Base-by-base conservation (phyloP, 2,113 vertebrate species). In the Myotis lucifugus region DNA sequence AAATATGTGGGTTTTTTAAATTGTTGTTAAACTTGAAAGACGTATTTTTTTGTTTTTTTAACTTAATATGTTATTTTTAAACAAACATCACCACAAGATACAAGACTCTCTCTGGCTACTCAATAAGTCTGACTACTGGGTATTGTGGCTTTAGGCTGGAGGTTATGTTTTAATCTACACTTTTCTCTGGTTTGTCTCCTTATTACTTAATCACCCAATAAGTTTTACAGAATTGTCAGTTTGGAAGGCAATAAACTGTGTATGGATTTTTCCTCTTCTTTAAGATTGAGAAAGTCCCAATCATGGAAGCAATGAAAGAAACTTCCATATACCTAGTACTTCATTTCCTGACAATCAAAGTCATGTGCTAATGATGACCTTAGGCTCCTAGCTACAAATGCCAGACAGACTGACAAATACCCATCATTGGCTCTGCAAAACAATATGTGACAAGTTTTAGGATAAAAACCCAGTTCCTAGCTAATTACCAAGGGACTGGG, bases 311-410 rank as follows among this genome's bases (percentile, higher is more conserved):
- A 94, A 91, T 94, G 86, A 85, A 96, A 96, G 91, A 96, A 78
- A 85, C 37, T 83, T 93, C 90, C 70, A 95, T 92, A 89, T 18
- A 89, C 88, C 82, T 90, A 74, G 83, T 52, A 92, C 93, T 97
- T 97, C 95, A 95, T 97, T 97, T 97, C 67, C 96, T 97, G 97
- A 97, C 83, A 96, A 95, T 96, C 84, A 97, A 96, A 97, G 91
- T 84, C 90, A 93, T 77, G 64, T 93, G 83, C 66, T 97, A 97
- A 98, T 90, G 94, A 97, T 95, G 67, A 97, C 97, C 90, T 97
- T 74, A 94, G 96, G 98, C 96, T 92, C 66, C 89, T 93, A 89
- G 90, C 78, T 93, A 90, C 76, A 74, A 90, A 73, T 72, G 83
- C 93, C 78, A 96, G 94, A 88, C 48, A 56, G 8, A 67, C 73